Conservation (phyloP, 2,113 vertebrate species). For the Archilochus colubris region DNA sequence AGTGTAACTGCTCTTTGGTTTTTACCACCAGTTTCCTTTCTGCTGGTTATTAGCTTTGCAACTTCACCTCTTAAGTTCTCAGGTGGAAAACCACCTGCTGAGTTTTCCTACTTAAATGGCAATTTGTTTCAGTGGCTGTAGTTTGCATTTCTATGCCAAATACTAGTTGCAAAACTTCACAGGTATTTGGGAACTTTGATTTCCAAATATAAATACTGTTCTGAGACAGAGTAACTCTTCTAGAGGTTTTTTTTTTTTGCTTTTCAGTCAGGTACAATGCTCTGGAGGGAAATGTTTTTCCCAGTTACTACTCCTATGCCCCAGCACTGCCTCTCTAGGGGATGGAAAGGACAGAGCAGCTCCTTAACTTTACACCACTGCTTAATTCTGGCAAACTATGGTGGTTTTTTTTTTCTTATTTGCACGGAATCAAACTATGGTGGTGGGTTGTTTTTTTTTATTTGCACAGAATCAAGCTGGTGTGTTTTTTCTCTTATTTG, state of each 20-base stretch:
- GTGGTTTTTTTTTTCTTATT: too few species aligned
- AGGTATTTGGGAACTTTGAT: neutral
- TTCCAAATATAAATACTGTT: neutral
- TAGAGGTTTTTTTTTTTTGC: neutral
- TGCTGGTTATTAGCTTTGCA: neutral
- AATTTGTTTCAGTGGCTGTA: neutral
- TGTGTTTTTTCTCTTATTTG: too few species aligned
- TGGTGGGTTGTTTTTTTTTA: too few species aligned
- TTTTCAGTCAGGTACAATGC: neutral
- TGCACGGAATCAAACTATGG: too few species aligned
- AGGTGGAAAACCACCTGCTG: neutral
- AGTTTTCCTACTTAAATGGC: neutral
- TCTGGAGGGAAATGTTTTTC: neutral
- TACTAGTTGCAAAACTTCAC: neutral
- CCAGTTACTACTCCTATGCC: neutral
- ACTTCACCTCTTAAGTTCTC: neutral
- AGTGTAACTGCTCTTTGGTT: rapidly evolving
- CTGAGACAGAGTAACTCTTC: neutral
- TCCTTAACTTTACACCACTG: neutral
- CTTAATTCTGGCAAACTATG: neutral
- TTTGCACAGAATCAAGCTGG: too few species aligned
- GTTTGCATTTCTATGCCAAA: too few species aligned
- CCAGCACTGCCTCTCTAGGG: neutral
- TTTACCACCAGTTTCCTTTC: neutral
- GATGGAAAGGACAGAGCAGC: neutral